A percentile compares a stretch with the other conserved stretches of the same genome.
Evolutionary conservation across 2,888 invertebrate genomes (phyloP).

Genomic region (Acanthosoma haemorrhoidale): DNA sequence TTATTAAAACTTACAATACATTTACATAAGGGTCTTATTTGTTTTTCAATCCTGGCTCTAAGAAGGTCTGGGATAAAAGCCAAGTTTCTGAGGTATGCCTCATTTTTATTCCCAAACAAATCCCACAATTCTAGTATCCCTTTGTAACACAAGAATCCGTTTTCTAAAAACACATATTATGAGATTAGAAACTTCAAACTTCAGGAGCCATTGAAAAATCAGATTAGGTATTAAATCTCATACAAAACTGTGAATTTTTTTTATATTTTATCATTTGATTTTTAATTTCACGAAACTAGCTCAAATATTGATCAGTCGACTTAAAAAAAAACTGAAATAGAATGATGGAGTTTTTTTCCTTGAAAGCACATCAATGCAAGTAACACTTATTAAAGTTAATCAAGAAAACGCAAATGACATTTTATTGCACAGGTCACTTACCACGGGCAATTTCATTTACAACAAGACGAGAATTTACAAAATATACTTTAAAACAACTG

Average conservation of each 20-base stretch:
- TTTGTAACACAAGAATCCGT: conserved; percentile 1
- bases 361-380: conserved; percentile 2
- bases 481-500: neutral
- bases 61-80: conserved; percentile 17
- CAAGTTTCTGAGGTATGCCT: conserved; percentile 22
- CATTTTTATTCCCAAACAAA: conserved; percentile 22
- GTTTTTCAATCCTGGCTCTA: conserved; percentile 2
- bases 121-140: neutral
- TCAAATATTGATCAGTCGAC: too few relatives aligned
- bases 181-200: neutral
- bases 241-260: too few relatives aligned
- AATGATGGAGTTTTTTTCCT: neutral
- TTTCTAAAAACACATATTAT: neutral
- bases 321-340: too few relatives aligned
- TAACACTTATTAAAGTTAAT: neutral
- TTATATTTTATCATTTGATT: too few relatives aligned
- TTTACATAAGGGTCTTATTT: conserved; percentile 24
- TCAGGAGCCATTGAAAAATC: too few relatives aligned
- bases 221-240: too few relatives aligned
- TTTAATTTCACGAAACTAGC: too few relatives aligned
- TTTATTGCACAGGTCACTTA: neutral
- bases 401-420: neutral
- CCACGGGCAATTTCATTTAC: neutral
- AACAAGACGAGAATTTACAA: conserved; percentile 2
- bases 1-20: conserved; percentile 9